A percentile compares a stretch with the other conserved stretches of the same genome.
Evolutionary conservation across 2,113 vertebrate species (phyloP).

Genomic region (Oceanites oceanicus): DNA sequence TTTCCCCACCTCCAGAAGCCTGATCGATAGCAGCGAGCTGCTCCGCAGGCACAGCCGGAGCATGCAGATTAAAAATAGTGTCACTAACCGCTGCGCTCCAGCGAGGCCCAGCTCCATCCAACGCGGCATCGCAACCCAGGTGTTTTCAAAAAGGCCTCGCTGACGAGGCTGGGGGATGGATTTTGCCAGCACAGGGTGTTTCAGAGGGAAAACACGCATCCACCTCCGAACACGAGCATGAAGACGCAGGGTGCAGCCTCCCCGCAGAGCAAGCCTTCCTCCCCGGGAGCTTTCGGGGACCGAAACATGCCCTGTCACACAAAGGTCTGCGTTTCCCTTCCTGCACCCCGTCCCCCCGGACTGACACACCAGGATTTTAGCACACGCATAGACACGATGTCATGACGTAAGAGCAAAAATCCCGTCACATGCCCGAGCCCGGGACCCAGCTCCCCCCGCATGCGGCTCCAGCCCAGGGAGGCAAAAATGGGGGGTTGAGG

Average conservation of each 20-base stretch:
- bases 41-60: background rate
- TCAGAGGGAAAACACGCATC: background rate
- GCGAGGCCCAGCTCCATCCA: background rate
- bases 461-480: background rate
- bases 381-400: background rate
- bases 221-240: background rate
- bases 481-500: background rate
- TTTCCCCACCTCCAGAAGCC: conserved; percentile 50
- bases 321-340: background rate
- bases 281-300: background rate
- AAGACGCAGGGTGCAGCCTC: background rate
- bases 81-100: background rate
- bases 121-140: background rate
- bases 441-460: background rate
- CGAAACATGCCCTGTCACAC: background rate
- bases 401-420: conserved; percentile 14
- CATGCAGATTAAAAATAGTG: background rate
- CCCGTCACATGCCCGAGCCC: background rate
- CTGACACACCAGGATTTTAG: background rate
- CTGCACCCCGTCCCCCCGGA: background rate
- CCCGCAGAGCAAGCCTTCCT: background rate
- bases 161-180: fast-evolving
- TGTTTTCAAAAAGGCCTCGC: background rate
- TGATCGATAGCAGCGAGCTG: conserved; percentile 7
- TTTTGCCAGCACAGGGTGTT: background rate